Evolutionary conservation across 2,888 invertebrate genomes (phyloP).

Genomic region (Apamea epomidion): DNA sequence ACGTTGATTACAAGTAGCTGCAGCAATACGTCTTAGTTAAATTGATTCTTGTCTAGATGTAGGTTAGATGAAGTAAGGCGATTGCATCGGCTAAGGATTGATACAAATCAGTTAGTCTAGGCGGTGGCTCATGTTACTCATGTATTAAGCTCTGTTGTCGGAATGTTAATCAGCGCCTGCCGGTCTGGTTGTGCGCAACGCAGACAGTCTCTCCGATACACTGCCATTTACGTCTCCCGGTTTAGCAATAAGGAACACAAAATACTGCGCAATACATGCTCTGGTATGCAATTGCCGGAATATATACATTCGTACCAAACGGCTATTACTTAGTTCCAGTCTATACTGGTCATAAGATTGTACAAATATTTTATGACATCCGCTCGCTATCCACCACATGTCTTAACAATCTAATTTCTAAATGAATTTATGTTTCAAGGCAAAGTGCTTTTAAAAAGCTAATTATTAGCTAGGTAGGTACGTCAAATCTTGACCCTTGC

Average conservation of each 20-base stretch:
- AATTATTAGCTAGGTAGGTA: not conserved
- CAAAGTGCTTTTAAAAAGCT: not conserved
- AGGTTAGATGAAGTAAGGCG: constrained; percentile 52
- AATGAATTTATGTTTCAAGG: not conserved
- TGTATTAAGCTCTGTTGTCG: constrained; percentile 59
- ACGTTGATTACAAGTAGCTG: constrained; percentile 36
- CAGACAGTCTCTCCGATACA: constrained; percentile 64
- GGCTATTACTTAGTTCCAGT: constrained; percentile 14
- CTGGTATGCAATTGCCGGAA: constrained; percentile 57
- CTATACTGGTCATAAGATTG: constrained; percentile 34
- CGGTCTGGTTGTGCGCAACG: constrained; percentile 59
- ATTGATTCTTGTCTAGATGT: constrained; percentile 47
- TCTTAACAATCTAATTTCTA: constrained; percentile 15
- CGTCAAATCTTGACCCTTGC: not conserved
- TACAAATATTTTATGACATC: constrained; percentile 43
- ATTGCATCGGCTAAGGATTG: constrained; percentile 49
- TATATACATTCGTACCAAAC: constrained; percentile 45
- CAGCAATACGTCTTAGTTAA: constrained; percentile 42
- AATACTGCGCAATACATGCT: constrained; percentile 61
- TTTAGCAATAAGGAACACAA: constrained; percentile 78
- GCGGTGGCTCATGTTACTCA: constrained; percentile 44
- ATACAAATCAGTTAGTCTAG: constrained; percentile 46
- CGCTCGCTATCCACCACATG: constrained; percentile 27
- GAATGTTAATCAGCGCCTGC: constrained; percentile 75
- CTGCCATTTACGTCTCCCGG: constrained; percentile 76